Conservation (phyloP, 1,140 invertebrate species). For the Drosophila orena region DNA sequence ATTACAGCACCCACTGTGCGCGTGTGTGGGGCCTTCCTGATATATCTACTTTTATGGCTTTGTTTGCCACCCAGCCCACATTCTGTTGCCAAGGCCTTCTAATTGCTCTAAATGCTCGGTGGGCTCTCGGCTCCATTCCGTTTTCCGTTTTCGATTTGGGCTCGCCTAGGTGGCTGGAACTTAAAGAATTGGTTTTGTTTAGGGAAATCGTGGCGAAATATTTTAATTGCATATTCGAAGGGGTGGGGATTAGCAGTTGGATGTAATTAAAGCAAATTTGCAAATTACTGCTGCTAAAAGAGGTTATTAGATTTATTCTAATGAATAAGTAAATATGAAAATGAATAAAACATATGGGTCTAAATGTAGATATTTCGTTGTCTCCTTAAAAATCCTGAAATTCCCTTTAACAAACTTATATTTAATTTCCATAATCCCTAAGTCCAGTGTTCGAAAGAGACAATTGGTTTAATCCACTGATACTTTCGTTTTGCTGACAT, state of each 20-base stretch:
- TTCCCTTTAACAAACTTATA: neutral
- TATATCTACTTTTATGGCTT: slow-evolving; percentile 41
- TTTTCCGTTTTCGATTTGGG: slow-evolving; percentile 15
- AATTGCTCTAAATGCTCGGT: slow-evolving; percentile 45
- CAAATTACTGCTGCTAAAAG: too few species aligned
- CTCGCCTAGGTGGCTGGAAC: slow-evolving; percentile 18
- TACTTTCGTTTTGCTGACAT: slow-evolving; percentile 3
- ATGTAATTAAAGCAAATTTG: slow-evolving; percentile 13
- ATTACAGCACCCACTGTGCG: slow-evolving; percentile 55
- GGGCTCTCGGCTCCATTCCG: slow-evolving; percentile 20
- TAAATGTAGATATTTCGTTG: neutral
- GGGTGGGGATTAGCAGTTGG: neutral
- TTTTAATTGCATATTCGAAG: slow-evolving; percentile 64
- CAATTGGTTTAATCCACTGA: slow-evolving; percentile 3
- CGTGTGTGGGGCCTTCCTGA: slow-evolving; percentile 36
- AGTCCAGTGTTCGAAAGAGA: neutral
- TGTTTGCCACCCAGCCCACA: slow-evolving; percentile 18
- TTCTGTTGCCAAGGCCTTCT: slow-evolving; percentile 48
- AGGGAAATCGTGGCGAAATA: slow-evolving; percentile 65
- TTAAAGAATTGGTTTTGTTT: slow-evolving; percentile 52
- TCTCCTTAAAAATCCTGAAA: neutral
- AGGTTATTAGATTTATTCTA: too few species aligned
- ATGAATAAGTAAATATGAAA: too few species aligned
- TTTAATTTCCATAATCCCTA: neutral
- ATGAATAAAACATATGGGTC: too few species aligned